Evolutionary conservation across 2,797 vertebrate species (phyloP).

Genomic region (Sebastes nivosus): DNA sequence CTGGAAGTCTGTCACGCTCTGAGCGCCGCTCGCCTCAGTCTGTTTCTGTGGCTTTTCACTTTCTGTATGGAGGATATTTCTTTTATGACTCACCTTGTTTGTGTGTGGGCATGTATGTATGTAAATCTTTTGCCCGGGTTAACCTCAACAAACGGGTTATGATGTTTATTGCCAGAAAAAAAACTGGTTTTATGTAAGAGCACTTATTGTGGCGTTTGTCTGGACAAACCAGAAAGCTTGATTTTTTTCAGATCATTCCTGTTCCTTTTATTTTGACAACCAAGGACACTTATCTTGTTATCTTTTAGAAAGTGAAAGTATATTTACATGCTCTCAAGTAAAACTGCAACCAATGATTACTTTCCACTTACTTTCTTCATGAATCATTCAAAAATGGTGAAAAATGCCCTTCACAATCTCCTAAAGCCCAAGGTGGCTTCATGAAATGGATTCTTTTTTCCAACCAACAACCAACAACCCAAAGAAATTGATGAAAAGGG

Average conservation of each 20-base stretch:
- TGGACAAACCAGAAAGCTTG: not conserved
- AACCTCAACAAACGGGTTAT: not conserved
- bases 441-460: not conserved
- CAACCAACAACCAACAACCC: not conserved
- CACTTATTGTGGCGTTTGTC: not conserved
- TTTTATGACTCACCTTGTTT: conserved; percentile 49
- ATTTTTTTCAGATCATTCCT: not conserved
- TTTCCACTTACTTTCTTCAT: not conserved
- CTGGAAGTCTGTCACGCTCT: conserved; percentile 37
- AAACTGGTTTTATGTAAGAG: not conserved
- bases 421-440: fast-evolving
- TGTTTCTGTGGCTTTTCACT: conserved; percentile 40
- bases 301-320: not conserved
- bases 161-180: not conserved
- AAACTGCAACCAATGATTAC: not conserved
- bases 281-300: not conserved
- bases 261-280: not conserved
- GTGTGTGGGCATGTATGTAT: conserved; percentile 4
- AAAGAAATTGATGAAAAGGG: not conserved
- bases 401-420: not conserved
- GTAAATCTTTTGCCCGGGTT: not conserved
- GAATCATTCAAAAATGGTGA: not conserved
- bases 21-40: conserved; percentile 9
- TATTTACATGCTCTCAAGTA: not conserved
- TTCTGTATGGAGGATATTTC: not conserved